Evolutionary conservation across 1,140 invertebrate genomes (phyloP), one percentile per base, ranked within the genome.

Genomic region (Drosophila santomea): DNA sequence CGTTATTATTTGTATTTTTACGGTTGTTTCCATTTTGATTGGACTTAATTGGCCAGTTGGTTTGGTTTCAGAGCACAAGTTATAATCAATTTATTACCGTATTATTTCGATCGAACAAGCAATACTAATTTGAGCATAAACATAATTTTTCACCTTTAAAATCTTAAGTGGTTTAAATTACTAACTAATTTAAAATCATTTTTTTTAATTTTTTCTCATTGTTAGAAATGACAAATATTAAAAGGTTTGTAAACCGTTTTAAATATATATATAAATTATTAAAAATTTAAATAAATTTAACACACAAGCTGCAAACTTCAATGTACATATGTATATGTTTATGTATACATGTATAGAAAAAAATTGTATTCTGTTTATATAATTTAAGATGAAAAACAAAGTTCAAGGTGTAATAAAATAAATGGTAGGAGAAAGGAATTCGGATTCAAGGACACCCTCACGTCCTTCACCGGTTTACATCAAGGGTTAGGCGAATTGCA

Each of bases 401-500:
- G 32, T 32, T 3, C 1, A 8, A 32, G 32, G 32, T 32, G 8
- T 11, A 50, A 50, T 6, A 2, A 15, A 6, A n/a, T 41, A 7
- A 51, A 3, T 15, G 2, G 5, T 6, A 36, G 11, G 41, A 20
- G 50, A 28, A 51, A 39, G 44, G 44, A 64, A 62, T 58, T 48
- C 14, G 0, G 8, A 8, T 43, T 51, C 63, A 86, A 85, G 83
- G 81, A 67, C 82, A 68, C 36, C 14, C 20, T 11, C 23, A 23
- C 8, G 39, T 35, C 47, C 57, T 43, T 28, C 35, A 23, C 35
- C 43, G 52, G 56, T 38, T 64, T 56, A 38, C 64, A 48, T 78
- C 59, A 76, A 86, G 83, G 82, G 82, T 85, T 85, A 88, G 55
- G 63, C 41, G 23, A 83, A 57, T 61, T 64, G 41, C 60, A 80